Percentiles rank a stretch among this genome's conserved stretches.
Evolutionary conservation across 2,888 invertebrate genomes (phyloP).

Genomic region (Mimas tiliae): DNA sequence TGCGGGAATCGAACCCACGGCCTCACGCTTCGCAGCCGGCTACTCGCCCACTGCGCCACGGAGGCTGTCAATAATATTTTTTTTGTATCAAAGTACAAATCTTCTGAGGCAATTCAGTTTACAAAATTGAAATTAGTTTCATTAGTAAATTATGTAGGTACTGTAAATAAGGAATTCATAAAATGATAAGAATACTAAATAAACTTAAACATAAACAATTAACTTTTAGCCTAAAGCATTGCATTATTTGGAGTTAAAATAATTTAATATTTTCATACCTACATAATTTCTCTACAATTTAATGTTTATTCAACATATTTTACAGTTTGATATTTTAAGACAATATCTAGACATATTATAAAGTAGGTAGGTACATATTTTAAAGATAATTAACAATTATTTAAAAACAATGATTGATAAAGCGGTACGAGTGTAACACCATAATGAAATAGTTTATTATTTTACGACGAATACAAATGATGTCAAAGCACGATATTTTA

Average conservation of each 20-base stretch:
- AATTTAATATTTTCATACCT: too few relatives aligned
- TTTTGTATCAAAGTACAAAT: conserved; percentile 20
- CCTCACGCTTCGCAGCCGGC: too few relatives aligned
- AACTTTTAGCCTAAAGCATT: too few relatives aligned
- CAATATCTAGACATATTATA: conserved; percentile 23
- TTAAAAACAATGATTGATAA: conserved; percentile 12
- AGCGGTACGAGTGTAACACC: conserved; percentile 2
- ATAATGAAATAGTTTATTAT: not conserved
- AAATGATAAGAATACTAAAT: too few relatives aligned
- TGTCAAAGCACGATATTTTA: conserved; percentile 33
- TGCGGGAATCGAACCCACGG: too few relatives aligned
- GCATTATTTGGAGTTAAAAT: too few relatives aligned
- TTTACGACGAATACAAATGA: conserved; percentile 28
- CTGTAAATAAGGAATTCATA: conserved; percentile 7
- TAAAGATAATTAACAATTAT: conserved; percentile 15
- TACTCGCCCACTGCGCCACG: too few relatives aligned
- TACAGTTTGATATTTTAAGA: conserved; percentile 3
- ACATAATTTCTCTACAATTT: conserved; percentile 5
- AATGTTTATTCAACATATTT: not conserved
- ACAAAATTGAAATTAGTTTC: not conserved
- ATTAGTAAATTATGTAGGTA: too few relatives aligned
- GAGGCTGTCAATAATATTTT: too few relatives aligned
- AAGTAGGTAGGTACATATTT: not conserved
- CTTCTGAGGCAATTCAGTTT: conserved; percentile 8
- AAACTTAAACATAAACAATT: too few relatives aligned